Conservation (phyloP, 2,797 vertebrate species). For the Smutsia gigantea region DNA sequence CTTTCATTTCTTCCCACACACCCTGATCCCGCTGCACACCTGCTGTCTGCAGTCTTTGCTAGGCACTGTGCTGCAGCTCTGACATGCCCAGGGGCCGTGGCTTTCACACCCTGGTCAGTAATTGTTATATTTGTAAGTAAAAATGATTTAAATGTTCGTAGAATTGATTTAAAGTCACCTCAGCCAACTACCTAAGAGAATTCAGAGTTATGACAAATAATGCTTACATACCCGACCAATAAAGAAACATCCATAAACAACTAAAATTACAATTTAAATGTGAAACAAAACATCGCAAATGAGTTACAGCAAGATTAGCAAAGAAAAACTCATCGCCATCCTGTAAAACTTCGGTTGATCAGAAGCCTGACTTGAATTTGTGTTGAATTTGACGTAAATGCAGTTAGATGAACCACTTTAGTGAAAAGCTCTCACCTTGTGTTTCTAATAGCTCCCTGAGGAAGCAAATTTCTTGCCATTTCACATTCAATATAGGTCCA, state of each 20-base stretch:
- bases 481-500: conserved; percentile 85
- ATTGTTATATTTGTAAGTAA: not conserved
- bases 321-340: conserved; percentile 78
- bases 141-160: not conserved
- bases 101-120: fast-evolving
- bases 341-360: conserved; percentile 79
- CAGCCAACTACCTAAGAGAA: not conserved
- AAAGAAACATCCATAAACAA: conserved; percentile 52
- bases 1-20: not conserved
- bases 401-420: conserved; percentile 76
- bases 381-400: conserved; percentile 84
- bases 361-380: conserved; percentile 86
- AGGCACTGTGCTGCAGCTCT: fast-evolving
- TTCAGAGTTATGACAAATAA: not conserved
- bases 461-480: conserved; percentile 86
- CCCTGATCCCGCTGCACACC: not conserved
- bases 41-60: fast-evolving
- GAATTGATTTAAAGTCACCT: not conserved
- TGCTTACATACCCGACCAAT: not conserved
- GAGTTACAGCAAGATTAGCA: conserved; percentile 78
- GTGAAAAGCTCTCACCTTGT: conserved; percentile 82
- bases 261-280: not conserved
- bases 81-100: fast-evolving
- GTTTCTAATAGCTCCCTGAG: conserved; percentile 86
- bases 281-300: conserved; percentile 40